These are phyloP conservation scores for Vireo altiloquus DNA, from an alignment of 2,113 vertebrate species.

Conservation along the genomic window DNA sequence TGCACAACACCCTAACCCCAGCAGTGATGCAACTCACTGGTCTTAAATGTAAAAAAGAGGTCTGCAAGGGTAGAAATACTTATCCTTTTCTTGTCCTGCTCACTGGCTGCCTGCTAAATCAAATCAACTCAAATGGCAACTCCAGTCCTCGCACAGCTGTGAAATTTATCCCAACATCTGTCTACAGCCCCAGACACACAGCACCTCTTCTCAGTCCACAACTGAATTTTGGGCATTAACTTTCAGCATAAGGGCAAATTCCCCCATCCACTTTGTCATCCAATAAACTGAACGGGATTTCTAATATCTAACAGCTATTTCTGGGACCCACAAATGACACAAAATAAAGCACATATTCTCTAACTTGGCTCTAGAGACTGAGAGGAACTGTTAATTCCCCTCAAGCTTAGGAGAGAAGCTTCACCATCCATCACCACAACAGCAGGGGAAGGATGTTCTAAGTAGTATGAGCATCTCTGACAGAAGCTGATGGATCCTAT, in stretches of 20 bases:
- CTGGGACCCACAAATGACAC: background rate
- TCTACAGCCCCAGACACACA: accelerated
- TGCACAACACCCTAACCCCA: background rate
- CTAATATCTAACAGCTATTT: background rate
- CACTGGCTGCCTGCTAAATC: background rate
- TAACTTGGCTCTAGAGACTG: background rate
- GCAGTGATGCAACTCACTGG: background rate
- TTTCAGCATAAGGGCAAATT: background rate
- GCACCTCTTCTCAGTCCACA: background rate
- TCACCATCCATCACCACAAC: background rate
- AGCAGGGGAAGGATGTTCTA: background rate
- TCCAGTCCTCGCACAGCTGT: background rate
- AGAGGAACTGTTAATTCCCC: background rate
- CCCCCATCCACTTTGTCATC: background rate
- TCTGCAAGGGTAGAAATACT: background rate
- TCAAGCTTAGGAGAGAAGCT: background rate
- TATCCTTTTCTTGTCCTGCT: background rate
- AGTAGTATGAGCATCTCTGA: background rate
- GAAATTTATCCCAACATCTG: background rate
- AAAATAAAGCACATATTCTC: background rate
- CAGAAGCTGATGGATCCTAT: background rate
- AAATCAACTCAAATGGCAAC: background rate
- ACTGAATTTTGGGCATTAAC: background rate
- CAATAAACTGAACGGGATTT: background rate
- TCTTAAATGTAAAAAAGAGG: background rate